Percentiles rank a stretch among this genome's conserved stretches.
phyloP scores from a whole-genome alignment of 2,888 invertebrate genomes.

The Esperia sulphurella region DNA sequence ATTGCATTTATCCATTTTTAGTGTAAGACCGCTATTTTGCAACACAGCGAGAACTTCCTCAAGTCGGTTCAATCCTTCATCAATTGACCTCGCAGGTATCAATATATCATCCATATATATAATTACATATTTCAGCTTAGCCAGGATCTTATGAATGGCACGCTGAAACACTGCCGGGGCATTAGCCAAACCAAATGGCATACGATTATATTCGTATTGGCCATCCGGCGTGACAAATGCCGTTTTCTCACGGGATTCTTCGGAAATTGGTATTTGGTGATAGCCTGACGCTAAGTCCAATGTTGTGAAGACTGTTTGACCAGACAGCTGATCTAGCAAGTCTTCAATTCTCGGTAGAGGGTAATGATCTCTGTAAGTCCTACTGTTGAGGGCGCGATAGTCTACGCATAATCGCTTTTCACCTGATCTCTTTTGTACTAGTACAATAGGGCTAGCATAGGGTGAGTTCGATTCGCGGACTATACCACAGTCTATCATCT shows the following conservation, averaged over 20 bases:
- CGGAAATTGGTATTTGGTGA: slow-evolving; percentile 19
- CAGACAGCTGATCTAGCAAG: slow-evolving; percentile 15
- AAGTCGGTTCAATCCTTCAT: no score
- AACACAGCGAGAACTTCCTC: no score
- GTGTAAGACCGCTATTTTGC: no score
- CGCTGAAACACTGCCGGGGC: slow-evolving; percentile 9
- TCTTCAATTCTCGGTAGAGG: slow-evolving; percentile 21
- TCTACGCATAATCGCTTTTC: slow-evolving; percentile 15
- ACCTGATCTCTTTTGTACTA: slow-evolving; percentile 9
- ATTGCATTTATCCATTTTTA: no score
- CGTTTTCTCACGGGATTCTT: slow-evolving; percentile 6
- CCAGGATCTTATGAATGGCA: slow-evolving; percentile 11
- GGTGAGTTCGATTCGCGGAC: slow-evolving; percentile 18
- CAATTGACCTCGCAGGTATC: slow-evolving; percentile 11
- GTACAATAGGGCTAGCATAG: slow-evolving; percentile 23
- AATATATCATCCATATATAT: slow-evolving; percentile 9
- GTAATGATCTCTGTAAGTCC: slow-evolving; percentile 21
- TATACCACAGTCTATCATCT: slow-evolving; percentile 20
- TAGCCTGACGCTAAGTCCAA: slow-evolving; percentile 17
- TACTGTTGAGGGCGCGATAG: slow-evolving; percentile 17
- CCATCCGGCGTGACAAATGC: slow-evolving; percentile 16
- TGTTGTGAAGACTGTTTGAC: slow-evolving; percentile 17
- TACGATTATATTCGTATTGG: slow-evolving; percentile 6
- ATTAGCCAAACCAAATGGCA: slow-evolving; percentile 8
- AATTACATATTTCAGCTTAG: no score